Conservation (phyloP, 2,113 vertebrate species). For the Mirza zaza region DNA sequence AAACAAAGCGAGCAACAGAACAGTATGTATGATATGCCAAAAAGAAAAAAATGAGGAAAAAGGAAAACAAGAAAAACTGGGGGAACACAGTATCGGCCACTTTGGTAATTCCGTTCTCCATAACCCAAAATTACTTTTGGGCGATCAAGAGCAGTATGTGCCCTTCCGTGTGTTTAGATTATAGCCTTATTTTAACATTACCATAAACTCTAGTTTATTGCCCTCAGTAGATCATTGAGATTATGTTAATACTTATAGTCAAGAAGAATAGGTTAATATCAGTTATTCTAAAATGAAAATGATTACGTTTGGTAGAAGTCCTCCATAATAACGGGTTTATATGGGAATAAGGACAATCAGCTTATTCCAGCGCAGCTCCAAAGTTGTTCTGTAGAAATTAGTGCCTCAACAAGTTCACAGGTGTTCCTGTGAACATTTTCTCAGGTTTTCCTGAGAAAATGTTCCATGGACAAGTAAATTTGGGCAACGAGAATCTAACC, state of each 20-base stretch:
- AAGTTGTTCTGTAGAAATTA: not conserved
- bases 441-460: too few relatives aligned
- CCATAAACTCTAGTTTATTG: not conserved
- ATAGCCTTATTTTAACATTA: not conserved
- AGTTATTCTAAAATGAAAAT: not conserved
- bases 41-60: not conserved
- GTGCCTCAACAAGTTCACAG: not conserved
- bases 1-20: not conserved
- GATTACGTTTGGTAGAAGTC: too few relatives aligned
- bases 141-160: not conserved
- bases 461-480: not conserved
- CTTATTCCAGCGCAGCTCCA: not conserved
- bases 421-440: too few relatives aligned
- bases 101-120: not conserved
- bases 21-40: too few relatives aligned
- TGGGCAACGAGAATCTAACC: not conserved
- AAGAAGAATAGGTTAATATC: not conserved
- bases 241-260: not conserved
- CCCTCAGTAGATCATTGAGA: not conserved
- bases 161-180: not conserved
- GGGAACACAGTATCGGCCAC: not conserved
- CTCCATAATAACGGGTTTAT: too few relatives aligned
- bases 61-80: not conserved
- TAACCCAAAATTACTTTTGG: not conserved
- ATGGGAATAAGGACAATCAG: not conserved